These are phyloP conservation scores for Heliocidaris erythrogramma DNA, from an alignment of 35 echinoderm and acorn worm genomes.

Conservation along the genomic window DNA sequence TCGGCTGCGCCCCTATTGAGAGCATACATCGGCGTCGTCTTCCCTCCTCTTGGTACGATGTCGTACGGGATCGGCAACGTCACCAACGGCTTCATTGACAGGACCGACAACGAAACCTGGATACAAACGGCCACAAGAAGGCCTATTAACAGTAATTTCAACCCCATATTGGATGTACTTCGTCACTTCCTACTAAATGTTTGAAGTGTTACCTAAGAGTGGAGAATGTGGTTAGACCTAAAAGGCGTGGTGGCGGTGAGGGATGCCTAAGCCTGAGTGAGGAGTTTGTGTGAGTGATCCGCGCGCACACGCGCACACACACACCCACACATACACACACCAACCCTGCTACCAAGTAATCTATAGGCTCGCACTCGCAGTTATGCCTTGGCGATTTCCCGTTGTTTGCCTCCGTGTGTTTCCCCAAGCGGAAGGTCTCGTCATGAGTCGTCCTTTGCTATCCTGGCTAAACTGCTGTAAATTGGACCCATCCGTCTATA, in stretches of 20 bases:
- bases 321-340: not conserved
- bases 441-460: not conserved
- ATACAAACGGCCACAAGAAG: not conserved
- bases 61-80: not conserved
- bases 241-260: not conserved
- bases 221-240: not conserved
- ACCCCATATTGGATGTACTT: not conserved
- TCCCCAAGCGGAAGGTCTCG: not conserved
- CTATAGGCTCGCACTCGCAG: not conserved
- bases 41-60: constrained; percentile 16
- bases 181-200: not conserved
- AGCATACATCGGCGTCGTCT: not conserved
- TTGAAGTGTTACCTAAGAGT: not conserved
- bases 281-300: not conserved
- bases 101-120: not conserved
- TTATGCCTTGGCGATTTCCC: not conserved
- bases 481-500: not conserved
- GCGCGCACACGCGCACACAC: not conserved
- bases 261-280: not conserved
- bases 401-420: not conserved
- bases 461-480: not conserved
- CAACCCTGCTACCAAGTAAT: not conserved
- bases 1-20: constrained; percentile 16
- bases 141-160: not conserved
- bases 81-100: constrained; percentile 17